Percentiles rank a stretch among this genome's conserved stretches.
Conservation (phyloP, 2,888 invertebrate species). For the Diploptera punctata region DNA sequence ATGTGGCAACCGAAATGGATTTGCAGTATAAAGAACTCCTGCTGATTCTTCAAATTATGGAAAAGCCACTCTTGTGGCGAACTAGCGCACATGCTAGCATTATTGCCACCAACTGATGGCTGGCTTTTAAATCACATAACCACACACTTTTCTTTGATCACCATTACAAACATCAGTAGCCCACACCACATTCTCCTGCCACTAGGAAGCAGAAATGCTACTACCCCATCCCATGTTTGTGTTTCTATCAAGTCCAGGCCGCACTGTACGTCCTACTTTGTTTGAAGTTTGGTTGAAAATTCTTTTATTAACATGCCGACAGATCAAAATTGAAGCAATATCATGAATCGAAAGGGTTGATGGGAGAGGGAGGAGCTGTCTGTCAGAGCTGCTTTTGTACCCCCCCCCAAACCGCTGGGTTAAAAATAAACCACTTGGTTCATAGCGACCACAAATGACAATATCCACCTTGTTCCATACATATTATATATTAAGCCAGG, state of each 20-base stretch:
- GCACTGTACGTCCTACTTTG: constrained; percentile 5
- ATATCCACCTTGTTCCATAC: not conserved
- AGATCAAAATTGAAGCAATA: constrained; percentile 12
- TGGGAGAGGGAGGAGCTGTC: not conserved
- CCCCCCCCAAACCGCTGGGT: not conserved
- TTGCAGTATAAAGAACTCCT: constrained; percentile 21
- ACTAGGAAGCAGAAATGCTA: too few species aligned
- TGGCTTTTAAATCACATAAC: constrained; percentile 16
- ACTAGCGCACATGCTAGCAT: not conserved
- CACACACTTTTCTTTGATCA: constrained; percentile 21
- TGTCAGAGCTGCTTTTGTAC: not conserved
- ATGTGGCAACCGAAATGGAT: constrained; percentile 1
- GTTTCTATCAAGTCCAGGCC: constrained; percentile 13
- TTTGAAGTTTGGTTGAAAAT: constrained; percentile 13
- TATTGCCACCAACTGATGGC: constrained; percentile 10
- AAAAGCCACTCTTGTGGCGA: not conserved
- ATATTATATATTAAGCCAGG: too few species aligned
- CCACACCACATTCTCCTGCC: not conserved
- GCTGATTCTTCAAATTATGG: constrained; percentile 21
- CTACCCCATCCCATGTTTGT: not conserved
- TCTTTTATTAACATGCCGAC: constrained; percentile 15
- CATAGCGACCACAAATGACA: not conserved
- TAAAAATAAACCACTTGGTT: not conserved
- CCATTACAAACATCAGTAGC: not conserved
- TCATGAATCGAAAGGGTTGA: not conserved